A percentile compares a stretch with the other conserved stretches of the same genome.
Conservation (phyloP, 1,140 invertebrate species). For the Drosophila sproati region DNA sequence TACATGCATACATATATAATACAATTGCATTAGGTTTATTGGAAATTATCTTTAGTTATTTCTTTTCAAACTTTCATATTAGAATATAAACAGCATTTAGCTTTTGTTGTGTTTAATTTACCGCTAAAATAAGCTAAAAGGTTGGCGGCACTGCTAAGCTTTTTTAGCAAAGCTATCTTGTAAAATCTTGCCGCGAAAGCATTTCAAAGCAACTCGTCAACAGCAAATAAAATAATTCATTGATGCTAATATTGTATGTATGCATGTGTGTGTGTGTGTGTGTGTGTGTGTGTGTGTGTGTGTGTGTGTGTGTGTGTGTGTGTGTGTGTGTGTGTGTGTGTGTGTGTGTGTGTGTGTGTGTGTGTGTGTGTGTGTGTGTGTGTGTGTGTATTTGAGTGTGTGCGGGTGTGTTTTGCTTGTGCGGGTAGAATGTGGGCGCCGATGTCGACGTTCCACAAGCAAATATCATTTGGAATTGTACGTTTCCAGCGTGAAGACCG, state of each 20-base stretch:
- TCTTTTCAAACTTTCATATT: neutral
- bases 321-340: neutral
- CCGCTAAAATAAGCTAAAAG: neutral
- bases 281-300: neutral
- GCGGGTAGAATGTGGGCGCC: neutral
- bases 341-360: neutral
- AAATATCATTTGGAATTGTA: constrained; percentile 75
- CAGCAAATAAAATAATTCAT: neutral
- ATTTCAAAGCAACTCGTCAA: neutral
- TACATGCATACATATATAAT: too few relatives aligned
- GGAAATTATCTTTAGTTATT: neutral
- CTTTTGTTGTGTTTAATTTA: neutral
- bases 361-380: neutral
- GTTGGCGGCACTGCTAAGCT: neutral
- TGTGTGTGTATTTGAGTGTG: neutral
- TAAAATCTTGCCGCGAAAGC: neutral
- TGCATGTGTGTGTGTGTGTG: neutral
- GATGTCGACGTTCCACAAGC: constrained; percentile 18
- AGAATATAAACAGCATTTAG: neutral
- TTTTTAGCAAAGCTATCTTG: neutral
- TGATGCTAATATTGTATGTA: neutral
- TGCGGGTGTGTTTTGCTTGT: neutral
- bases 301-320: neutral
- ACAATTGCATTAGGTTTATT: neutral
- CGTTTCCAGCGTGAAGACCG: constrained; percentile 84